These are phyloP conservation scores for Palythoa grandiflora DNA, from an alignment of 92 coral and sea anemone genomes.

Conservation along the genomic window DNA sequence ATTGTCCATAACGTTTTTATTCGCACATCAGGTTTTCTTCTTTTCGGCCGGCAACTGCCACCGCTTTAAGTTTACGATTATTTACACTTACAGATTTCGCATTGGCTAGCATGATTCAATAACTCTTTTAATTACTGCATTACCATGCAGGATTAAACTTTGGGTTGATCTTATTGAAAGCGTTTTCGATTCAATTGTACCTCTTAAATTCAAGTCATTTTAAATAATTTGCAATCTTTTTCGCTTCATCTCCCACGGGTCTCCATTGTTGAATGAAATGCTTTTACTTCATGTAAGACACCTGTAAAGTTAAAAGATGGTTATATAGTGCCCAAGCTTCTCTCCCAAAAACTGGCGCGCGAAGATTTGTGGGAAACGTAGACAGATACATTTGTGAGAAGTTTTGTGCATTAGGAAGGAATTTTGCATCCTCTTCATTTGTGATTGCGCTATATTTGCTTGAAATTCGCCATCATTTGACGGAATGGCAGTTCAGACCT, in stretches of 20 bases:
- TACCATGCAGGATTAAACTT: neutral
- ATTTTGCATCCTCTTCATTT: neutral
- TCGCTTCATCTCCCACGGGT: neutral
- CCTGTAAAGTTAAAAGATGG: neutral
- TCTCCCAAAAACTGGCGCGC: neutral
- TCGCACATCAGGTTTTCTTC: neutral
- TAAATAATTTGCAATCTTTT: neutral
- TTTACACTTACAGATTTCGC: too few relatives aligned
- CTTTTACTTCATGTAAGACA: conserved; percentile 28
- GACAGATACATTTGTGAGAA: neutral
- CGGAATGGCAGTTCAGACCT: conserved; percentile 91
- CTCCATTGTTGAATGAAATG: neutral
- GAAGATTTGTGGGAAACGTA: conserved; percentile 21
- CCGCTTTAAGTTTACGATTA: too few relatives aligned
- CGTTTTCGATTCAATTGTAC: too few relatives aligned
- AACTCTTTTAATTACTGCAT: neutral
- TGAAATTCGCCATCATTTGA: neutral
- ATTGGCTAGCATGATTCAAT: neutral
- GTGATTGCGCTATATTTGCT: neutral
- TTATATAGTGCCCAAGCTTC: conserved; percentile 5
- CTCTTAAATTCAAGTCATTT: too few relatives aligned
- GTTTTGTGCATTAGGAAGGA: neutral
- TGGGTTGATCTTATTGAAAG: too few relatives aligned
- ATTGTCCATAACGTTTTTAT: conserved; percentile 68
- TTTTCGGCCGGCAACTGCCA: neutral